These are phyloP conservation scores for Dendrolimus houi DNA, from an alignment of 2,888 invertebrate species.

Conservation along the genomic window DNA sequence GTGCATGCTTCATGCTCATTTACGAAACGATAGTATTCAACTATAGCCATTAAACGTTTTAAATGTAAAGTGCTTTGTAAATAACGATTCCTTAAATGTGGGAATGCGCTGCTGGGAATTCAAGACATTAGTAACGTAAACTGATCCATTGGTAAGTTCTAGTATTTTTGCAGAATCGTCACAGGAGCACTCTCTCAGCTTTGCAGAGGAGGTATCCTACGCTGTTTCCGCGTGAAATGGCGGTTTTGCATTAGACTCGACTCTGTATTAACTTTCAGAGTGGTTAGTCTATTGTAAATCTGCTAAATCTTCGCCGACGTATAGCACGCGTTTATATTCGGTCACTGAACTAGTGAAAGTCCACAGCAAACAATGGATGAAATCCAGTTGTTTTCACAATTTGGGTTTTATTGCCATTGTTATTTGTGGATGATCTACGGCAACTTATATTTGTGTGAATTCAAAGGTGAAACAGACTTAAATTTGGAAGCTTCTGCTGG, in stretches of 20 bases:
- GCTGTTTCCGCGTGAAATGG: constrained; percentile 20
- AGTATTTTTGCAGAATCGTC: constrained; percentile 16
- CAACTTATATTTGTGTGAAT: constrained; percentile 28
- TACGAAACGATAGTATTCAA: no score
- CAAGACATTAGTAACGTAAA: background rate
- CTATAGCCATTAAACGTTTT: no score
- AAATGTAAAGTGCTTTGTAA: no score
- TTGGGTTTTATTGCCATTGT: constrained; percentile 69
- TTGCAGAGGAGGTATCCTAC: constrained; percentile 22
- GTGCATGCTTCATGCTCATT: no score
- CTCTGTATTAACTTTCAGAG: constrained; percentile 52
- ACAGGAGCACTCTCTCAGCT: constrained; percentile 26
- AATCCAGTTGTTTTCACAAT: constrained; percentile 64
- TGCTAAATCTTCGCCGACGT: constrained; percentile 37
- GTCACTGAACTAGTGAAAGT: constrained; percentile 36
- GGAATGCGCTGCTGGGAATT: background rate
- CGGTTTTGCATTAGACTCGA: constrained; percentile 51
- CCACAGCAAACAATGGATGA: constrained; percentile 66
- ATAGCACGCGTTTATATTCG: constrained; percentile 35
- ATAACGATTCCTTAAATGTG: no score
- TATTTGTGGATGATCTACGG: constrained; percentile 61
- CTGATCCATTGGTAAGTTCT: constrained; percentile 1
- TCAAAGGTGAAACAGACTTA: constrained; percentile 13
- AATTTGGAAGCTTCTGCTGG: no score
- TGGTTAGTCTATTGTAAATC: constrained; percentile 45